Percentiles rank a stretch among this genome's conserved stretches.
phyloP scores from a whole-genome alignment of 2,797 vertebrate genomes.

The Pteronotus mesoamericanus region DNA sequence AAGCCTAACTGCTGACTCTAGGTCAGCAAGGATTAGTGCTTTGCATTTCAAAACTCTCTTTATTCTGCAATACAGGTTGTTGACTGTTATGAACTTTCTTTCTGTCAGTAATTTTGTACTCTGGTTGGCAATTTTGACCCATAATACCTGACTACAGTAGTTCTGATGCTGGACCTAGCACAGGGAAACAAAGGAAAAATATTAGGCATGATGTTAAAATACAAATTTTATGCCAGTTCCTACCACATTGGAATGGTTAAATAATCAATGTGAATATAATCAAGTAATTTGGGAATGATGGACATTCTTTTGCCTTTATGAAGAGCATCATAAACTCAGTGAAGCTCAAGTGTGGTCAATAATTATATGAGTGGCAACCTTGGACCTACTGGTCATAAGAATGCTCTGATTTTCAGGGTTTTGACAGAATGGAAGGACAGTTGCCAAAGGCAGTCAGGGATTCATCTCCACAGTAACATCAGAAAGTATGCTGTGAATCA shows the following conservation, averaged over 20 bases:
- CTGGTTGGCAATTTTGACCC: background rate
- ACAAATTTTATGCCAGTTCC: background rate
- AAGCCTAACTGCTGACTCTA: constrained; percentile 7
- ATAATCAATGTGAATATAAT: background rate
- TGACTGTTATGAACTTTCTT: background rate
- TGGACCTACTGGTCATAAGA: background rate
- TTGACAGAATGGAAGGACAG: background rate
- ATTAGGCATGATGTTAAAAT: background rate
- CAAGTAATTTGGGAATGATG: background rate
- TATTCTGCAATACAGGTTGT: background rate
- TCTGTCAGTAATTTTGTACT: constrained; percentile 34
- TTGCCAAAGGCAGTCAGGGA: background rate
- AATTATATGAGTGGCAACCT: background rate
- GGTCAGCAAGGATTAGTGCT: constrained; percentile 29
- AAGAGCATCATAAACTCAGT: background rate
- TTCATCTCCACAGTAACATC: background rate
- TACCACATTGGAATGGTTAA: background rate
- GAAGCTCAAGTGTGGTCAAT: background rate
- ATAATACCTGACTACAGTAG: background rate
- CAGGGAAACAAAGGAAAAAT: background rate
- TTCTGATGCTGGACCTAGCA: background rate
- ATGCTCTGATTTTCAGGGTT: background rate
- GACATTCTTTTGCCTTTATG: background rate
- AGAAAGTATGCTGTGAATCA: background rate
- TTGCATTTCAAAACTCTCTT: constrained; percentile 8